Evolutionary conservation across 2,888 invertebrate species (phyloP).

Genomic region (Creontiades dilutus): DNA sequence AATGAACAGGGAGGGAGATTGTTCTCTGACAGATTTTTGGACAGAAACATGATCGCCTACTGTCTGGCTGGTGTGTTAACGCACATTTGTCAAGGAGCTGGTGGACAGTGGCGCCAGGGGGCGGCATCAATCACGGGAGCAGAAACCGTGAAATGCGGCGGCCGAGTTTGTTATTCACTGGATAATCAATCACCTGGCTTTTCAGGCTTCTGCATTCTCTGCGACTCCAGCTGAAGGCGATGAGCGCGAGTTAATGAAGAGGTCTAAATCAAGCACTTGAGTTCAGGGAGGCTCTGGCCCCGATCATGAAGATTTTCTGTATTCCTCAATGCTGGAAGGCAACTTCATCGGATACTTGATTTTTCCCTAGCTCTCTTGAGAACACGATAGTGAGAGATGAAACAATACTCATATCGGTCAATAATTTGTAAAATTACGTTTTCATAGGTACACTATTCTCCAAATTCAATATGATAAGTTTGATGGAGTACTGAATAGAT

Average conservation of each 20-base stretch:
- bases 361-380: too few species aligned
- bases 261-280: background rate
- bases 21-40: background rate
- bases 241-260: constrained; percentile 18
- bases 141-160: constrained; percentile 9
- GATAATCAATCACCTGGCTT: constrained; percentile 7
- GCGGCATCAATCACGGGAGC: constrained; percentile 12
- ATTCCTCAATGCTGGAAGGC: too few species aligned
- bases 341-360: too few species aligned
- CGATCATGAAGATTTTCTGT: background rate
- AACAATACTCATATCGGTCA: too few species aligned
- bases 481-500: too few species aligned
- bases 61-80: background rate
- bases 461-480: too few species aligned
- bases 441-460: too few species aligned
- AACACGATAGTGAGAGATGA: too few species aligned
- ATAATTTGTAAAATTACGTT: too few species aligned
- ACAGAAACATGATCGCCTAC: background rate
- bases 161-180: constrained; percentile 23
- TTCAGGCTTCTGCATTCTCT: background rate
- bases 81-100: background rate
- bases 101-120: background rate
- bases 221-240: background rate
- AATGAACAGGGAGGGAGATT: background rate
- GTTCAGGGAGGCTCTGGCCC: background rate